A percentile compares a stretch with the other conserved stretches of the same genome.
These are phyloP conservation scores for Psilopogon haemacephalus DNA, from an alignment of 2,113 vertebrate genomes.

Conservation along the genomic window DNA sequence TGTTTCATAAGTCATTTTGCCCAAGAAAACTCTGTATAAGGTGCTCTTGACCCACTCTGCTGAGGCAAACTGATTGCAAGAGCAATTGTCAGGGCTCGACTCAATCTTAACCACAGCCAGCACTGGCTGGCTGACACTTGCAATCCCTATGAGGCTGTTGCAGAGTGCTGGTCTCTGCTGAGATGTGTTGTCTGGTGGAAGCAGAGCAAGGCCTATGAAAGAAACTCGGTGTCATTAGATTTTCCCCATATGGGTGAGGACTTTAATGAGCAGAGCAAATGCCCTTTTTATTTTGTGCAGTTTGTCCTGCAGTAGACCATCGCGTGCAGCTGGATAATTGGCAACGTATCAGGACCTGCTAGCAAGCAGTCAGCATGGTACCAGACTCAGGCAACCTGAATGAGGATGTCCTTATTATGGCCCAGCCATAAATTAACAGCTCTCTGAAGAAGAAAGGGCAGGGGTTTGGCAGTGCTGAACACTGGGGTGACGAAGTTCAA, in stretches of 20 bases:
- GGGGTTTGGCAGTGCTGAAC: not conserved
- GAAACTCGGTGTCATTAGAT: not conserved
- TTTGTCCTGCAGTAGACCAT: not conserved
- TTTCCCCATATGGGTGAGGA: not conserved
- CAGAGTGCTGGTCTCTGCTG: not conserved
- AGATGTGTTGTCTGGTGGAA: not conserved
- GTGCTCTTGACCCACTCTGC: not conserved
- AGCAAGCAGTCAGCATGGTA: not conserved
- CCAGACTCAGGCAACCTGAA: not conserved
- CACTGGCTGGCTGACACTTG: not conserved
- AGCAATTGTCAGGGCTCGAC: not conserved
- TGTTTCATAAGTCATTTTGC: not conserved
- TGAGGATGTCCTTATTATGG: not conserved
- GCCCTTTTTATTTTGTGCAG: not conserved
- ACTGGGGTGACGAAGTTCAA: not conserved
- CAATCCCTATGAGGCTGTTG: not conserved
- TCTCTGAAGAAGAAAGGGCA: not conserved
- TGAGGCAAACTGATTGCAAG: not conserved
- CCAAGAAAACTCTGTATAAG: not conserved
- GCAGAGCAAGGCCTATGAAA: not conserved
- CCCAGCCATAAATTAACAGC: not conserved
- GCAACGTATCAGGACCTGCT: not conserved
- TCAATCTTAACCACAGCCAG: not conserved
- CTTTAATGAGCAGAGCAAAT: not conserved
- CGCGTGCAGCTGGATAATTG: not conserved